A percentile compares a stretch with the other conserved stretches of the same genome.
These are phyloP conservation scores for Acanthurus lineatus DNA, from an alignment of 2,797 vertebrate genomes.

Conservation along the genomic window DNA sequence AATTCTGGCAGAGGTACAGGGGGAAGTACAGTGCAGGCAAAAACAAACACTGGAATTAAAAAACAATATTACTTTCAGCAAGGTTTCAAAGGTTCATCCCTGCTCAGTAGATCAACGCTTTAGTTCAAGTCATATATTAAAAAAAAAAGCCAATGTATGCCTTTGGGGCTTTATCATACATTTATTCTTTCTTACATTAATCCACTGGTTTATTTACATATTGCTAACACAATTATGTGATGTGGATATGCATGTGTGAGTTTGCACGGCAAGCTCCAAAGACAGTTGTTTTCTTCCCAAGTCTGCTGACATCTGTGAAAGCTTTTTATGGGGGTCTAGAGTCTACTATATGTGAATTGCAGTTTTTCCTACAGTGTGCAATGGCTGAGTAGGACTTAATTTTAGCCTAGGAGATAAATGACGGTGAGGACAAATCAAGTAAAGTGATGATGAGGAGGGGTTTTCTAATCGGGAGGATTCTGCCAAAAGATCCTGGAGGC, in stretches of 20 bases:
- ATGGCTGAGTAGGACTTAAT: constrained; percentile 29
- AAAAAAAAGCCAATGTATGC: constrained; percentile 7
- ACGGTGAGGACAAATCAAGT: constrained; percentile 11
- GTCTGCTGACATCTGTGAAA: constrained; percentile 39
- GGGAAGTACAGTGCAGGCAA: constrained; percentile 8
- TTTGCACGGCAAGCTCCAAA: constrained; percentile 3
- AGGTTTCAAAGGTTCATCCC: constrained; percentile 23
- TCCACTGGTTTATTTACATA: neutral
- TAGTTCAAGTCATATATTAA: constrained; percentile 13
- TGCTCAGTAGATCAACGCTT: constrained; percentile 36
- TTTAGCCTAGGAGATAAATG: constrained; percentile 29
- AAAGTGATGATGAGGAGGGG: neutral
- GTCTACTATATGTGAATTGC: constrained; percentile 32
- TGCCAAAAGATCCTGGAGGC: neutral
- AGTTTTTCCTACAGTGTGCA: constrained; percentile 26
- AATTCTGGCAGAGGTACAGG: constrained; percentile 30
- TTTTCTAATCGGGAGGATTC: too few relatives aligned
- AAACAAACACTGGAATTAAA: constrained; percentile 21
- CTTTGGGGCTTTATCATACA: neutral
- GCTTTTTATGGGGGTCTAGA: constrained; percentile 38
- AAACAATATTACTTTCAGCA: constrained; percentile 23
- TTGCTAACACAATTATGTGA: neutral
- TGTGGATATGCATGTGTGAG: neutral
- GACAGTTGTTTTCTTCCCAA: neutral
- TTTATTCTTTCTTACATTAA: constrained; percentile 10